Percentiles rank a stretch among this genome's conserved stretches.
Evolutionary conservation across 2,113 vertebrate species (phyloP).

Genomic region (Rafetus swinhoei): DNA sequence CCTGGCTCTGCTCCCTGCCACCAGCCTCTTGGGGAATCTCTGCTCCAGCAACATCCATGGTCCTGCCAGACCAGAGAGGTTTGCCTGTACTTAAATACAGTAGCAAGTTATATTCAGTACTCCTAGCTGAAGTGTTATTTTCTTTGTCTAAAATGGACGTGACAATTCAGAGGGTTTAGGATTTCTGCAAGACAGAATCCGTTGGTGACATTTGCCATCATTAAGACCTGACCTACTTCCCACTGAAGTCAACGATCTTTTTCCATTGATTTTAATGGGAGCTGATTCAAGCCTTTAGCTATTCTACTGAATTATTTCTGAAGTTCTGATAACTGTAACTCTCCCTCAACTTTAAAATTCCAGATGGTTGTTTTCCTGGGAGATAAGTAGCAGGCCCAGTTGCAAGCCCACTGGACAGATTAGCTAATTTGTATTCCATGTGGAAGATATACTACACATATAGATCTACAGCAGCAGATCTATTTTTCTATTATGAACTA

Average conservation of each 20-base stretch:
- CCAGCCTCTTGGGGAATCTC: no score
- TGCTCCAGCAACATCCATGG: no score
- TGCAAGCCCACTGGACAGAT: background rate
- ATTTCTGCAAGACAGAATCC: background rate
- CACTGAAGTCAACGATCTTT: background rate
- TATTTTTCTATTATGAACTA: background rate
- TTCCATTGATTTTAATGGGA: rapidly evolving
- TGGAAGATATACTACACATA: background rate
- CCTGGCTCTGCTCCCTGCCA: no score
- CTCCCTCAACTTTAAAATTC: background rate
- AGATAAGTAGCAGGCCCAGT: background rate
- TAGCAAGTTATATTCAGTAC: rapidly evolving
- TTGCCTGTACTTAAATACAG: background rate
- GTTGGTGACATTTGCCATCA: background rate
- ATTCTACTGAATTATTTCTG: background rate
- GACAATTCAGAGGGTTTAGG: background rate
- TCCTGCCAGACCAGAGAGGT: no score
- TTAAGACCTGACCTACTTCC: background rate
- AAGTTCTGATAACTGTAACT: background rate
- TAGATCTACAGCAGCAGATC: background rate
- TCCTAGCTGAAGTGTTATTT: background rate
- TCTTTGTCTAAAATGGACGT: no score
- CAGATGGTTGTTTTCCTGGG: background rate
- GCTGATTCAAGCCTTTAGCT: background rate
- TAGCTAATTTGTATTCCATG: background rate